Evolutionary conservation across 2,797 vertebrate genomes (phyloP).

Genomic region (Macroramphosus scolopax): DNA sequence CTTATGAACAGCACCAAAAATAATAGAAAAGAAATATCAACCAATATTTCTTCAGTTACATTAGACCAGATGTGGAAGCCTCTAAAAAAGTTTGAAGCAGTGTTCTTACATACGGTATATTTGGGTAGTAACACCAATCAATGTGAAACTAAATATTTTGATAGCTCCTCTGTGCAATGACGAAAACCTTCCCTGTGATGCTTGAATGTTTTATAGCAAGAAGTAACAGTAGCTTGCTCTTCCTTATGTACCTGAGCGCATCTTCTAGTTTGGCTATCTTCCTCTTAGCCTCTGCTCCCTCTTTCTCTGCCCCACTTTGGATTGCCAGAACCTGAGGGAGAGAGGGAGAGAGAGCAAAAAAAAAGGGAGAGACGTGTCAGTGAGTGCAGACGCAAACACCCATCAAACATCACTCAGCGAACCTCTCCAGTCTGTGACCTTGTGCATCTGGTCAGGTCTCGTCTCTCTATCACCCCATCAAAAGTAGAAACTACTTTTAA

Average conservation of each 20-base stretch:
- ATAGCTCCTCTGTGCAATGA: too few species aligned
- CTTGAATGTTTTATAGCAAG: too few species aligned
- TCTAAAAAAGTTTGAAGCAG: too few species aligned
- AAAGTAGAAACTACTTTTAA: slow-evolving; percentile 53
- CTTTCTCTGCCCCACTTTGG: slow-evolving; percentile 81
- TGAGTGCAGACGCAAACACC: slow-evolving; percentile 41
- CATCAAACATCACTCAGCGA: slow-evolving; percentile 62
- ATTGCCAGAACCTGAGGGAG: slow-evolving; percentile 78
- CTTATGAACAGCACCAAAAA: neutral
- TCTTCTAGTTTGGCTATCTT: slow-evolving; percentile 83
- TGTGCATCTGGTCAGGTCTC: slow-evolving; percentile 50
- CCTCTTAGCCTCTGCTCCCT: slow-evolving; percentile 78
- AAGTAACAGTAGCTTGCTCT: neutral
- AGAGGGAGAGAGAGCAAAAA: neutral
- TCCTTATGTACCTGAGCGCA: slow-evolving; percentile 80
- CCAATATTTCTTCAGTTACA: too few species aligned
- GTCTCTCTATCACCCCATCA: slow-evolving; percentile 58
- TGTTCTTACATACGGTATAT: too few species aligned
- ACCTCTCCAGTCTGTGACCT: slow-evolving; percentile 49
- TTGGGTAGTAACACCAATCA: neutral
- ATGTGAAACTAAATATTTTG: neutral
- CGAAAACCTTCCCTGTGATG: too few species aligned
- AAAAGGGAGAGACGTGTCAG: slow-evolving; percentile 16
- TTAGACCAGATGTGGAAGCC: too few species aligned
- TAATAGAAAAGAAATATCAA: too few species aligned